These are phyloP conservation scores for Cygnus olor DNA, from an alignment of 2,797 vertebrate species.

Conservation along the genomic window DNA sequence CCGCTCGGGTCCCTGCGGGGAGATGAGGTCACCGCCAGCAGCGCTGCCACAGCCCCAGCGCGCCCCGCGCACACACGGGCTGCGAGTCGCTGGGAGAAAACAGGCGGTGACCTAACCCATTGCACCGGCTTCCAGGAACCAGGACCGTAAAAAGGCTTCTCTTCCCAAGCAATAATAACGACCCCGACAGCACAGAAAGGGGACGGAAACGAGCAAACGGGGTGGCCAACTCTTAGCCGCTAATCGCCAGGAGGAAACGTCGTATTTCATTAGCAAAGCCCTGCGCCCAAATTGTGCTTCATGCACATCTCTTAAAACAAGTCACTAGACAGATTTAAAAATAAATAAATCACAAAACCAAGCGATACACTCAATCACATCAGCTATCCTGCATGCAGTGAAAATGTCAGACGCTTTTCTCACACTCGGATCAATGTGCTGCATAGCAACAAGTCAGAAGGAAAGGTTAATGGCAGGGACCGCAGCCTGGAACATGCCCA, in stretches of 20 bases:
- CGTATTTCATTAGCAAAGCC: not conserved
- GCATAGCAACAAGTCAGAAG: slow-evolving; percentile 68
- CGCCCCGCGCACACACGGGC: not conserved
- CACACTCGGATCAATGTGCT: slow-evolving; percentile 18
- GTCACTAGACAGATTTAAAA: not conserved
- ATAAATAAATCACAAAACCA: not conserved
- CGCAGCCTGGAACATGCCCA: slow-evolving; percentile 4
- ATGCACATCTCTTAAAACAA: not conserved
- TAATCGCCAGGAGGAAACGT: not conserved
- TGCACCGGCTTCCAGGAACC: not conserved
- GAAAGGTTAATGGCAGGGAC: slow-evolving; percentile 56
- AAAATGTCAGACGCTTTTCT: slow-evolving; percentile 41
- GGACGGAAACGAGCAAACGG: not conserved
- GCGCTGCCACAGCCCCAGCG: slow-evolving; percentile 18
- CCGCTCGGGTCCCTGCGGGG: not conserved
- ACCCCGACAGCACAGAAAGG: not conserved
- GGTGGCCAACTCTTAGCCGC: not conserved
- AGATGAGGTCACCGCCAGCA: slow-evolving; percentile 32
- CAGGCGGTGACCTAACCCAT: slow-evolving; percentile 45
- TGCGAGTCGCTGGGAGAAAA: slow-evolving; percentile 22
- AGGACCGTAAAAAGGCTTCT: slow-evolving; percentile 22
- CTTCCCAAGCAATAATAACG: slow-evolving; percentile 10
- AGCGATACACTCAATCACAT: not conserved
- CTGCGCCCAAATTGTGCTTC: not conserved
- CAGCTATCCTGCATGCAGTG: not conserved